These are phyloP conservation scores for Amphipoea oculea DNA, from an alignment of 2,888 invertebrate genomes.

Conservation along the genomic window DNA sequence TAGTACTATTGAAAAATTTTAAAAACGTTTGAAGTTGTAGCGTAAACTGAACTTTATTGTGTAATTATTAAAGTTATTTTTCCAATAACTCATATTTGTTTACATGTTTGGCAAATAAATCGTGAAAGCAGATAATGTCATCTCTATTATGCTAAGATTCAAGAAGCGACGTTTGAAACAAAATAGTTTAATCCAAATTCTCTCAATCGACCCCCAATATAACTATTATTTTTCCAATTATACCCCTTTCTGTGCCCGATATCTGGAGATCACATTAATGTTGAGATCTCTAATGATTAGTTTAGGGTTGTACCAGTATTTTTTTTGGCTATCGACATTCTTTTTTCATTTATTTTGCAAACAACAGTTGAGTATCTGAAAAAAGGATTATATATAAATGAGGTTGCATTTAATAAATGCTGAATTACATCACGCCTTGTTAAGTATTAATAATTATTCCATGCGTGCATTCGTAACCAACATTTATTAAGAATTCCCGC, in stretches of 20 bases:
- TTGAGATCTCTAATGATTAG: conserved; percentile 18
- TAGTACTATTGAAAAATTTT: no score
- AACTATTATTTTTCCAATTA: conserved; percentile 28
- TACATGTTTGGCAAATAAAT: no score
- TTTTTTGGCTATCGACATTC: conserved; percentile 16
- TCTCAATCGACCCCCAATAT: not conserved
- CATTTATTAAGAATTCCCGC: not conserved
- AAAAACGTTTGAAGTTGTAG: no score
- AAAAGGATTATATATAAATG: not conserved
- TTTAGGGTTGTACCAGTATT: conserved; percentile 23
- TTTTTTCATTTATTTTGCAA: not conserved
- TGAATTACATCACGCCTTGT: not conserved
- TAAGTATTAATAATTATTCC: not conserved
- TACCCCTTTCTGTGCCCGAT: conserved; percentile 17
- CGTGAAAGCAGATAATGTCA: not conserved
- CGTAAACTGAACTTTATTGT: no score
- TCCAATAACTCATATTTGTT: no score
- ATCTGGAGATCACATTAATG: conserved; percentile 25
- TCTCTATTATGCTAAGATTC: not conserved
- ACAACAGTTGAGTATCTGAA: not conserved
- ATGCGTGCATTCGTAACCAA: conserved; percentile 8
- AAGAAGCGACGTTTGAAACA: not conserved
- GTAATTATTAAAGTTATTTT: no score
- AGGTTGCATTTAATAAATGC: not conserved
- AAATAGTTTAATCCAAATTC: not conserved